Conservation (phyloP, 2,888 invertebrate genomes). For the Vanessa cardui region DNA sequence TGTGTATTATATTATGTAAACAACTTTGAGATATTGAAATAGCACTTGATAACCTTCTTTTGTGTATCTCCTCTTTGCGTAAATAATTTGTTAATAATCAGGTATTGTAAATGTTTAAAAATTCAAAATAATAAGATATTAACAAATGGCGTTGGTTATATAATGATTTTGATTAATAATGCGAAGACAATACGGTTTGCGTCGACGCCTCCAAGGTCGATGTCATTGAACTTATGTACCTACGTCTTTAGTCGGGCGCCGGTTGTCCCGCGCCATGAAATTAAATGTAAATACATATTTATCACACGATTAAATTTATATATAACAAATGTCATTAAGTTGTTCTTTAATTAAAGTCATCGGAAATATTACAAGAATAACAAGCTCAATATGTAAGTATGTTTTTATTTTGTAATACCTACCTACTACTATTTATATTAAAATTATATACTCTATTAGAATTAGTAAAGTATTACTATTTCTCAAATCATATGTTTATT, state of each 20-base stretch:
- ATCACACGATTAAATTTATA: constrained; percentile 16
- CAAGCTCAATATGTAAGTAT: background rate
- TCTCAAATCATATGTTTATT: too few species aligned
- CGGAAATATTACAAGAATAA: constrained; percentile 5
- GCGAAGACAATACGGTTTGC: constrained; percentile 61
- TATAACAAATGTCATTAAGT: constrained; percentile 10
- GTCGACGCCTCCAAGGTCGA: constrained; percentile 74
- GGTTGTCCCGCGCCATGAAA: constrained; percentile 49
- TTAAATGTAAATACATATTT: constrained; percentile 26
- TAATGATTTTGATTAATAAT: constrained; percentile 42
- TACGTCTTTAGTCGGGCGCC: constrained; percentile 63
- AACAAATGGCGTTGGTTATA: constrained; percentile 34
- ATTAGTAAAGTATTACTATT: too few species aligned
- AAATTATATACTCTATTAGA: background rate
- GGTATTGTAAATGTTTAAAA: too few species aligned
- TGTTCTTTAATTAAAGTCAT: constrained; percentile 1
- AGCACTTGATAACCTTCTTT: too few species aligned
- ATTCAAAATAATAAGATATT: constrained; percentile 23
- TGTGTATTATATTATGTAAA: too few species aligned
- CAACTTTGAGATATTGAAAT: too few species aligned
- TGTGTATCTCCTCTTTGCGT: too few species aligned
- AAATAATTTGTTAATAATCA: too few species aligned
- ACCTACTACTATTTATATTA: background rate
- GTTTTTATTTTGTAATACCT: background rate
- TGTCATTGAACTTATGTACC: constrained; percentile 70